Evolutionary conservation across 2,888 invertebrate species (phyloP).

Genomic region (Drosophila tripunctata): DNA sequence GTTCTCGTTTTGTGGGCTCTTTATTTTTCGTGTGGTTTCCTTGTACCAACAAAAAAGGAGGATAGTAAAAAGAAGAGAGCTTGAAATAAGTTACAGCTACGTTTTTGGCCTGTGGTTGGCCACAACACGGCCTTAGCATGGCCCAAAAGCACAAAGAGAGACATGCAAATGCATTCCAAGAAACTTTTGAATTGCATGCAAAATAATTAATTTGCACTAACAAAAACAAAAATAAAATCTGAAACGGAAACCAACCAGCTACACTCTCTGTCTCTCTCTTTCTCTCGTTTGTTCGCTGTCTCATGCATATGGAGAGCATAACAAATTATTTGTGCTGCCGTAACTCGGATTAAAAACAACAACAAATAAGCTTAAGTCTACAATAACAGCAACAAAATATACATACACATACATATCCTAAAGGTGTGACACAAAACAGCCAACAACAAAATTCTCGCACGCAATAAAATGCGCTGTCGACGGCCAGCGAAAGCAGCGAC

Average conservation of each 20-base stretch:
- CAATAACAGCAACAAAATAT: slow-evolving; percentile 24
- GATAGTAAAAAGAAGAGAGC: slow-evolving; percentile 31
- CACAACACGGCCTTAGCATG: slow-evolving; percentile 13
- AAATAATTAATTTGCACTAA: slow-evolving; percentile 62
- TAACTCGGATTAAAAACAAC: slow-evolving; percentile 58
- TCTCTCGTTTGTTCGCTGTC: too few species aligned
- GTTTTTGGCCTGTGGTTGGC: slow-evolving; percentile 21
- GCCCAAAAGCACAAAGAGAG: slow-evolving; percentile 10
- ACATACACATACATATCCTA: slow-evolving; percentile 32
- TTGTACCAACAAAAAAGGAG: slow-evolving; percentile 22
- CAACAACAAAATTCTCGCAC: slow-evolving; percentile 57
- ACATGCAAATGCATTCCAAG: slow-evolving; percentile 50
- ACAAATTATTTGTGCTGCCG: slow-evolving; percentile 50
- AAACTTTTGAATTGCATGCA: slow-evolving; percentile 39
- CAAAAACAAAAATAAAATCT: slow-evolving; percentile 2
- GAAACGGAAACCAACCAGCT: too few species aligned
- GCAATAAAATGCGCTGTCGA: slow-evolving; percentile 72
- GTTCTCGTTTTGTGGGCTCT: slow-evolving; percentile 14
- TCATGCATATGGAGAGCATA: slow-evolving; percentile 24
- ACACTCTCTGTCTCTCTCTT: too few species aligned
- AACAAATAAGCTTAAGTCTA: slow-evolving; percentile 31
- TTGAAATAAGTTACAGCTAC: slow-evolving; percentile 40
- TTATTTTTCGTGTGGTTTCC: slow-evolving; percentile 40
- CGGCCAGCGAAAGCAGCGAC: slow-evolving; percentile 36
- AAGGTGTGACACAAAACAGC: slow-evolving; percentile 61